phyloP scores from a whole-genome alignment of 2,113 vertebrate species.

The Ranitomeya variabilis region DNA sequence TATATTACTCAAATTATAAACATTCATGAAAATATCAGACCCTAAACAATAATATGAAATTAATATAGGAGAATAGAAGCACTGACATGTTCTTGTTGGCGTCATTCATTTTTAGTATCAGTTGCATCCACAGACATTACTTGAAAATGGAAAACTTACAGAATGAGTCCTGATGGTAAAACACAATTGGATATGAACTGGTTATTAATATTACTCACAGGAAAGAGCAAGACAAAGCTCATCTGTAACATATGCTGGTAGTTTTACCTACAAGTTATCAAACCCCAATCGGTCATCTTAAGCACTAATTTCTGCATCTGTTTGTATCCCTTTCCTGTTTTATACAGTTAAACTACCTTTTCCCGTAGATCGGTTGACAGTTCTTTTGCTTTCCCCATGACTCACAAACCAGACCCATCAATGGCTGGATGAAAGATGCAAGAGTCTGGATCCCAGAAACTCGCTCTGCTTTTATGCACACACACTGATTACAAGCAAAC shows the following conservation, averaged over 20 bases:
- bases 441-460: no score
- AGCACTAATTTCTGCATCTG: background rate
- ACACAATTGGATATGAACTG: no score
- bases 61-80: background rate
- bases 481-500: no score
- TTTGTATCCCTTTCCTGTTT: no score
- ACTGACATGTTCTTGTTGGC: background rate
- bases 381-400: no score
- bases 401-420: no score
- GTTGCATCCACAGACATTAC: background rate
- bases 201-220: background rate
- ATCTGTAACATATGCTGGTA: background rate
- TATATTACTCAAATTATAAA: background rate
- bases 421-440: no score
- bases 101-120: background rate
- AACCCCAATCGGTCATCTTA: background rate
- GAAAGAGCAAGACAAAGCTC: background rate
- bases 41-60: background rate
- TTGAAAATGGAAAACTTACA: background rate
- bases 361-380: no score
- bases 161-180: background rate
- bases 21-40: background rate
- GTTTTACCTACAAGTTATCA: background rate
- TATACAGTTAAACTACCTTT: no score
- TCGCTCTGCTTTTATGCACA: no score